These are phyloP conservation scores for Phrynocephalus forsythii DNA, from an alignment of 2,797 vertebrate genomes.

Conservation along the genomic window DNA sequence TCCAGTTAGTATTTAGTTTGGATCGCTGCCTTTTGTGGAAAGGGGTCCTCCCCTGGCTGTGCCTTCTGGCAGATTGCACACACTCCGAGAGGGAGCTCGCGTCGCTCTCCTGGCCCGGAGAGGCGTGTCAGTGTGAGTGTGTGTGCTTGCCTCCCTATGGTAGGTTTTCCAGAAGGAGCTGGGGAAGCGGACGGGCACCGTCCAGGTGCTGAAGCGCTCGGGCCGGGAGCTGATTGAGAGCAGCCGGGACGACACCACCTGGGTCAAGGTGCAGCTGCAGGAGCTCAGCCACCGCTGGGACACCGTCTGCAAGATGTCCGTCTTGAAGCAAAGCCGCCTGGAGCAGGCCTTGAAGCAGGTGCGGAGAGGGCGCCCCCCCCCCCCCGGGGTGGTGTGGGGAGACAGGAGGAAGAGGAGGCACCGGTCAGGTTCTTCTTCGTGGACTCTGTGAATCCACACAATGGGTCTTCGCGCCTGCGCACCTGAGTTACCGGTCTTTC, in stretches of 20 bases:
- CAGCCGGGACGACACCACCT: constrained; percentile 93
- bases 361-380: constrained; percentile 22
- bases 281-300: constrained; percentile 99
- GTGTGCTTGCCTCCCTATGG: neutral
- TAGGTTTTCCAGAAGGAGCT: constrained; percentile 97
- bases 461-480: too few relatives aligned
- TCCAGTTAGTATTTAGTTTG: too few relatives aligned
- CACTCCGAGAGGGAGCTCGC: too few relatives aligned
- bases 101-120: too few relatives aligned
- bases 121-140: neutral
- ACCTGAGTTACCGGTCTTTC: too few relatives aligned
- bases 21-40: too few relatives aligned
- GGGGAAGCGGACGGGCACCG: constrained; percentile 92
- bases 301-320: constrained; percentile 93
- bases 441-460: too few relatives aligned
- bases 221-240: constrained; percentile 96
- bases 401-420: neutral
- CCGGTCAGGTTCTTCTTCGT: too few relatives aligned
- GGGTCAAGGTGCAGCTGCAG: constrained; percentile 98
- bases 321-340: constrained; percentile 94
- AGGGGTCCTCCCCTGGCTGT: too few relatives aligned
- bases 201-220: constrained; percentile 95
- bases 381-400: too few relatives aligned
- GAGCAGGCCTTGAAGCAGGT: constrained; percentile 96
- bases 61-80: too few relatives aligned